phyloP scores from a whole-genome alignment of 2,888 invertebrate genomes.

The Spicauda simplicius region DNA sequence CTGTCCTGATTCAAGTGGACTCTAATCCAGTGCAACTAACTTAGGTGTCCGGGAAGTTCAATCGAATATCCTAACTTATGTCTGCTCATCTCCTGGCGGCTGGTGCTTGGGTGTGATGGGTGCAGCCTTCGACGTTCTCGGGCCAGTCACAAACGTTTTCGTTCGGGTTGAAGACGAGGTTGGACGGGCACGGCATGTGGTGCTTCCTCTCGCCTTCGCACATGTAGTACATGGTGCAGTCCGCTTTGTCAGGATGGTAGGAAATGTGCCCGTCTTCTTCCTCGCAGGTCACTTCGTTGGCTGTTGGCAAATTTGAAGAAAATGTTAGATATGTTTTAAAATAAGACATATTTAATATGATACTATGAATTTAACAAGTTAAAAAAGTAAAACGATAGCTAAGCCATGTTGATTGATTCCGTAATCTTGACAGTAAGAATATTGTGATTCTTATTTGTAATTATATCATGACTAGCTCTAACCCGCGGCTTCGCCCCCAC shows the following conservation, averaged over 20 bases:
- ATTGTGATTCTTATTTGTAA: no score
- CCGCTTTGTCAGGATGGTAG: constrained; percentile 95
- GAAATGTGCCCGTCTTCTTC: constrained; percentile 98
- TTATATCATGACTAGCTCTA: no score
- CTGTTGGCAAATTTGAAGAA: constrained; percentile 74
- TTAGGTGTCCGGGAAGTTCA: constrained; percentile 13
- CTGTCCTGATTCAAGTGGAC: background rate
- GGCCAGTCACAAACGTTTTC: constrained; percentile 99
- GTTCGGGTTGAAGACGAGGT: constrained; percentile 96
- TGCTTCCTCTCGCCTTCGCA: constrained; percentile 97
- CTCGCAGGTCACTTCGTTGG: constrained; percentile 94
- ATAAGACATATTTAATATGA: no score
- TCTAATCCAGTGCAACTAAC: constrained; percentile 15
- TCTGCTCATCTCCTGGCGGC: constrained; percentile 66
- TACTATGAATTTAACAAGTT: no score
- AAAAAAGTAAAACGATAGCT: no score
- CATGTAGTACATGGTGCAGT: constrained; percentile 98
- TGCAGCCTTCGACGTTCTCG: constrained; percentile 95
- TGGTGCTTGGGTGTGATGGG: constrained; percentile 80
- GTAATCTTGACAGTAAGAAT: no score
- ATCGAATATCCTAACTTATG: constrained; percentile 28
- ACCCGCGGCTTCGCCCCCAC: no score
- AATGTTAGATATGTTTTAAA: no score
- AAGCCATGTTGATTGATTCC: no score
- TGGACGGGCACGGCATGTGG: constrained; percentile 97